Evolutionary conservation across 92 coral and sea anemone species (phyloP).

Genomic region (Palythoa caribaeorum): DNA sequence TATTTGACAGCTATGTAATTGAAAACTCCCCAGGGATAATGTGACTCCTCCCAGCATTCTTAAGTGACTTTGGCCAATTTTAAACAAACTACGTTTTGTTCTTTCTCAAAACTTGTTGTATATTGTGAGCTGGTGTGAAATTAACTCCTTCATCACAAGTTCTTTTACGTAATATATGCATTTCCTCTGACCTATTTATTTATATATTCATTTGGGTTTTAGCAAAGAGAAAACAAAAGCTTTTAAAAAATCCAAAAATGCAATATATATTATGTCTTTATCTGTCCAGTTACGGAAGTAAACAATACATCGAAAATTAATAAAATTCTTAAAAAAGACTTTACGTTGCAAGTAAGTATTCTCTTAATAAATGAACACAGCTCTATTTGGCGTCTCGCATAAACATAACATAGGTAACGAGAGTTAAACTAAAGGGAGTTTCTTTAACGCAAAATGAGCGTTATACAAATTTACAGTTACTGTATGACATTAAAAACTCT

Average conservation of each 20-base stretch:
- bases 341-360: neutral
- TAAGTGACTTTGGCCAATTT: slow-evolving; percentile 48
- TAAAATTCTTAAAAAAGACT: neutral
- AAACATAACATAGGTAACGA: too few species aligned
- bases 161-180: slow-evolving; percentile 14
- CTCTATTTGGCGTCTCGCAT: neutral
- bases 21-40: slow-evolving; percentile 62
- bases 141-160: neutral
- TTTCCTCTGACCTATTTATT: neutral
- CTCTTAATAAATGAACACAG: neutral
- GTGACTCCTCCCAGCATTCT: slow-evolving; percentile 72
- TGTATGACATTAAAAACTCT: too few species aligned
- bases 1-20: slow-evolving; percentile 69
- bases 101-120: neutral
- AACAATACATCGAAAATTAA: neutral
- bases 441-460: too few species aligned
- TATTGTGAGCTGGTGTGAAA: neutral
- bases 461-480: too few species aligned
- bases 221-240: neutral
- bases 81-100: slow-evolving; percentile 43
- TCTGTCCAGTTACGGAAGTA: neutral
- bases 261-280: neutral
- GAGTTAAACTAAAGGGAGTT: too few species aligned
- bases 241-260: neutral
- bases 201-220: neutral